Percentiles rank a stretch among this genome's conserved stretches.
Conservation (phyloP, 1,140 invertebrate species). For the Zaprionus kolodkinae region DNA sequence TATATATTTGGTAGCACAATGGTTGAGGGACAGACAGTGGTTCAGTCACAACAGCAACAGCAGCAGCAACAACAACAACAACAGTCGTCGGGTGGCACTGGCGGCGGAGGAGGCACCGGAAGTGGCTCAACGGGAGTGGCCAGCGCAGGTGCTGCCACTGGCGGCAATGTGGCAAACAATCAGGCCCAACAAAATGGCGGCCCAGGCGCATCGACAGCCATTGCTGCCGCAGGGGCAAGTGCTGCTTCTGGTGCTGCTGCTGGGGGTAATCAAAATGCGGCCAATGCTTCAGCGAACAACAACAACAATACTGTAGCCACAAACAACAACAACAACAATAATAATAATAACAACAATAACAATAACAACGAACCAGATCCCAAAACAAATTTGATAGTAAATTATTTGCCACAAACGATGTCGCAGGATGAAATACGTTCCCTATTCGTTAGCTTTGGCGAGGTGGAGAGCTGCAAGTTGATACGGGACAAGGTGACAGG, state of each 20-base stretch:
- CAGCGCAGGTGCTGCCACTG: constrained; percentile 25
- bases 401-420: constrained; percentile 99
- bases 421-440: constrained; percentile 99
- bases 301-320: constrained; percentile 40
- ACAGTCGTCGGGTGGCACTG: constrained; percentile 25
- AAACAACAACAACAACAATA: constrained; percentile 53
- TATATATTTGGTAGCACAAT: constrained; percentile 39
- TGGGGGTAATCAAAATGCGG: constrained; percentile 4
- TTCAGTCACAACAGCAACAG: constrained; percentile 57
- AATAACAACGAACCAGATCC: constrained; percentile 88
- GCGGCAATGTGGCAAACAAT: constrained; percentile 51
- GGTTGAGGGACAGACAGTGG: constrained; percentile 74
- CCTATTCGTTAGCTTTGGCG: constrained; percentile 98
- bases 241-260: constrained; percentile 35
- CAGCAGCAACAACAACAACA: constrained; percentile 63
- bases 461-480: constrained; percentile 99
- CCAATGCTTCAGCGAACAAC: constrained; percentile 17
- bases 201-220: constrained; percentile 32
- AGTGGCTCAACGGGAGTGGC: constrained; percentile 9
- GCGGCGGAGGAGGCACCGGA: constrained; percentile 22
- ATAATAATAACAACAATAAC: constrained; percentile 59
- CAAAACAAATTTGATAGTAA: constrained; percentile 99
- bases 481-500: constrained; percentile 99
- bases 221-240: constrained; percentile 20
- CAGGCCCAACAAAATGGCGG: constrained; percentile 76